Conservation (phyloP, 2,888 invertebrate genomes). For the Pyrgus malvae region DNA sequence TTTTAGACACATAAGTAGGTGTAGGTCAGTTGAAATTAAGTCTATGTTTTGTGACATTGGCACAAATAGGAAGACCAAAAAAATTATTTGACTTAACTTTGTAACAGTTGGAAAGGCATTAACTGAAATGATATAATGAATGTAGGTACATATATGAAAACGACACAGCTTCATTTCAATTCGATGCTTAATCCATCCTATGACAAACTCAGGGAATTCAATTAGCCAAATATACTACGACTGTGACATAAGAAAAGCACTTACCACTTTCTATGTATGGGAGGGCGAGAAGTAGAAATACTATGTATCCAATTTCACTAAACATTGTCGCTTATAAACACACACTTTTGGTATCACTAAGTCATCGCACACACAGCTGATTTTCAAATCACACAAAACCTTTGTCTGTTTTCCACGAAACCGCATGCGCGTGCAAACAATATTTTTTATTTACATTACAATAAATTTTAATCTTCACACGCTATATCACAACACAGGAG, state of each 20-base stretch:
- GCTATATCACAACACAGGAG: constrained; percentile 45
- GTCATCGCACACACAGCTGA: constrained; percentile 83
- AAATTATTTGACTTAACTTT: no score
- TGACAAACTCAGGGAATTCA: constrained; percentile 14
- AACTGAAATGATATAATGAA: no score
- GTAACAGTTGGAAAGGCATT: no score
- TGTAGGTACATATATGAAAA: no score
- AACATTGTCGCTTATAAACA: constrained; percentile 81
- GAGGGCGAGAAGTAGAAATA: constrained; percentile 85
- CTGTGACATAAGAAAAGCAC: constrained; percentile 47
- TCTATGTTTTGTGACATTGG: background rate
- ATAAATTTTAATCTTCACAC: constrained; percentile 51
- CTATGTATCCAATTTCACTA: constrained; percentile 85
- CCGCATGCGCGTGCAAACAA: constrained; percentile 82
- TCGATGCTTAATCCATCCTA: no score
- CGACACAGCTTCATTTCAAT: no score
- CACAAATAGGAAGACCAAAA: background rate
- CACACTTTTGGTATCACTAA: constrained; percentile 75
- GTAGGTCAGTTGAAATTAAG: background rate
- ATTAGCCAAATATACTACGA: constrained; percentile 8
- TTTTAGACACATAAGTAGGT: background rate
- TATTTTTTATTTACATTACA: constrained; percentile 81
- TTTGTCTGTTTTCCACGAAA: constrained; percentile 81
- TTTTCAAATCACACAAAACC: constrained; percentile 82
- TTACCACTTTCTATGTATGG: constrained; percentile 88